Evolutionary conservation across 1,140 invertebrate genomes (phyloP).

Genomic region (Pectinophora gossypiella): DNA sequence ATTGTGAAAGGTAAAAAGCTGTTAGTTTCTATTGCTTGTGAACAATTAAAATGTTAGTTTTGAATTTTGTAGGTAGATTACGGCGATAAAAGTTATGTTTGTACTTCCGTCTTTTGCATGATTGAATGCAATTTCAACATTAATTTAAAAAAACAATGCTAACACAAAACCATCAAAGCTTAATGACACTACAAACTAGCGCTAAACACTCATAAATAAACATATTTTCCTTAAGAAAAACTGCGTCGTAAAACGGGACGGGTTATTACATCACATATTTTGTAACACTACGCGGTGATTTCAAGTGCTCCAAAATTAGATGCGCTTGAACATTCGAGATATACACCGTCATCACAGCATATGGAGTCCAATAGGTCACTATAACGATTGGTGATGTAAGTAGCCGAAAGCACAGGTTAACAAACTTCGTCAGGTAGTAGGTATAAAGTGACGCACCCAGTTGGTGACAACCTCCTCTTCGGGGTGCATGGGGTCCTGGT

Average conservation of each 20-base stretch:
- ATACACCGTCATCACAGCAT: conserved; percentile 6
- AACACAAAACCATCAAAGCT: too few species aligned
- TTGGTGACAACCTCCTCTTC: conserved; percentile 66
- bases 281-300: conserved; percentile 38
- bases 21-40: too few species aligned
- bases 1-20: too few species aligned
- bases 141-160: too few species aligned
- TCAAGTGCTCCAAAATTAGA: conserved; percentile 50
- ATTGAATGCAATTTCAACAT: too few species aligned
- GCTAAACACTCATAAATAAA: too few species aligned
- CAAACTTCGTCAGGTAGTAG: background rate
- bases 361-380: background rate
- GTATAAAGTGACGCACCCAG: conserved; percentile 54
- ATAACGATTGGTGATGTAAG: too few species aligned
- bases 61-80: too few species aligned
- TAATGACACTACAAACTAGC: too few species aligned
- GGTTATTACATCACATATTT: conserved; percentile 59
- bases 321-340: conserved; percentile 22
- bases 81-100: too few species aligned
- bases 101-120: too few species aligned
- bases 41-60: too few species aligned
- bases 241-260: conserved; percentile 19
- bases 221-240: conserved; percentile 10
- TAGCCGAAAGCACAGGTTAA: background rate
- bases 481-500: conserved; percentile 68